Evolutionary conservation across 2,888 invertebrate species (phyloP), one percentile per base, ranked within the genome.

Genomic region (Pherbina coryleti): DNA sequence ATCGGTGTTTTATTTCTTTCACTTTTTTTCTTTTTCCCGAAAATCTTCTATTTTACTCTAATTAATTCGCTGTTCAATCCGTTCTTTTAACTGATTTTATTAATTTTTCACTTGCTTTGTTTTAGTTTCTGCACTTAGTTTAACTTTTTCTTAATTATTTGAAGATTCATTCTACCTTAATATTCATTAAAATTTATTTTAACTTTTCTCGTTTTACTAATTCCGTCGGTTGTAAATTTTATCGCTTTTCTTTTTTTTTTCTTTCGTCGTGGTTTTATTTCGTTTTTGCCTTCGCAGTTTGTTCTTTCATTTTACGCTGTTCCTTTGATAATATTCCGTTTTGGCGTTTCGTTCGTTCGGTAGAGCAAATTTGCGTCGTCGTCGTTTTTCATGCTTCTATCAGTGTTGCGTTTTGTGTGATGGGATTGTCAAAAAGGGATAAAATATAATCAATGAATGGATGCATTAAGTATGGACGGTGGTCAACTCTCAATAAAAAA

Each of bases 211-310:
- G 51, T n/a, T 31, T 28, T 34, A 31, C 14, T 28, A 25, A 31
- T 17, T n/a, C 17, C 71, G 55, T n/a, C 51, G 37, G 53, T 31
- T 49, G 28, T 31, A 70, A 70, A 49, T 70, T 71, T 70, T 28
- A 70, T 70, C 51, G 70, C 51, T 70, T 53, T 70, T 70, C 53
- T n/a, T 51, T 28, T 70, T 28, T 69, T 53, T 31, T 22, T 28
- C 25, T 5, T 25, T 51, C 51, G 25, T 25, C n/a, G 19, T 70
- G n/a, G 28, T 70, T 53, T 49, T 70, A 53, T 51, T 70, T 8
- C 49, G 14, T 22, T 51, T 70, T 51, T n/a, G 22, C 22, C 25
- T 66, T 66, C 34, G 17, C 7, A 19, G 7, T 55, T 55, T 22
- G 55, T 19, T 55, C 55, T 71, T 31, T 31, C 55, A 31, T 55